A percentile compares a stretch with the other conserved stretches of the same genome.
Conservation (phyloP, 1,140 invertebrate species). For the Drosophila lowei region DNA sequence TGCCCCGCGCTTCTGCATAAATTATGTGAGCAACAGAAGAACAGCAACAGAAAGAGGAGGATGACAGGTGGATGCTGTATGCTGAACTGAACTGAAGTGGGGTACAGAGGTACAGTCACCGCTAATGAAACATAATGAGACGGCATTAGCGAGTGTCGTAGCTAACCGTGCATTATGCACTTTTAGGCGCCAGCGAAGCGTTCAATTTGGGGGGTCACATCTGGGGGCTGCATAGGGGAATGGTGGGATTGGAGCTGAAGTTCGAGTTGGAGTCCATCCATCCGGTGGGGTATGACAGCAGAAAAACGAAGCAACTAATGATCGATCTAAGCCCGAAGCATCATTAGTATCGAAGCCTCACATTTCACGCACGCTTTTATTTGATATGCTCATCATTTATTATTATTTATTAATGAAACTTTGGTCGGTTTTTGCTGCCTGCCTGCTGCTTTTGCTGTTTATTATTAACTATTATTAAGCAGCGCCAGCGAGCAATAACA, state of each 20-base stretch:
- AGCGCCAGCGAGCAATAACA: slow-evolving; percentile 35
- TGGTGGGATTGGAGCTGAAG: too few relatives aligned
- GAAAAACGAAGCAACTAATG: slow-evolving; percentile 12
- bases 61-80: too few relatives aligned
- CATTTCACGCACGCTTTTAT: slow-evolving; percentile 80
- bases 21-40: slow-evolving; percentile 43
- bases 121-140: slow-evolving; percentile 77
- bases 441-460: slow-evolving; percentile 10
- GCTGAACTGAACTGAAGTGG: background rate
- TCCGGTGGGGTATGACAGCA: background rate
- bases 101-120: slow-evolving; percentile 27
- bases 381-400: slow-evolving; percentile 79
- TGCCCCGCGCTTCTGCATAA: slow-evolving; percentile 51
- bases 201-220: slow-evolving; percentile 27
- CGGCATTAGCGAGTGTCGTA: slow-evolving; percentile 63
- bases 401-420: slow-evolving; percentile 71
- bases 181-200: slow-evolving; percentile 61
- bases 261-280: too few relatives aligned
- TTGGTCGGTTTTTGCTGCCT: slow-evolving; percentile 18
- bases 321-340: slow-evolving; percentile 44
- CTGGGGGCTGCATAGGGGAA: too few relatives aligned
- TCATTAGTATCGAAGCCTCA: slow-evolving; percentile 45
- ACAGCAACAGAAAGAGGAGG: background rate
- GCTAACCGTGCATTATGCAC: slow-evolving; percentile 65
- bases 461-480: slow-evolving; percentile 41